Evolutionary conservation across 2,797 vertebrate species (phyloP).

Genomic region (Heteromormyrus szaboi): DNA sequence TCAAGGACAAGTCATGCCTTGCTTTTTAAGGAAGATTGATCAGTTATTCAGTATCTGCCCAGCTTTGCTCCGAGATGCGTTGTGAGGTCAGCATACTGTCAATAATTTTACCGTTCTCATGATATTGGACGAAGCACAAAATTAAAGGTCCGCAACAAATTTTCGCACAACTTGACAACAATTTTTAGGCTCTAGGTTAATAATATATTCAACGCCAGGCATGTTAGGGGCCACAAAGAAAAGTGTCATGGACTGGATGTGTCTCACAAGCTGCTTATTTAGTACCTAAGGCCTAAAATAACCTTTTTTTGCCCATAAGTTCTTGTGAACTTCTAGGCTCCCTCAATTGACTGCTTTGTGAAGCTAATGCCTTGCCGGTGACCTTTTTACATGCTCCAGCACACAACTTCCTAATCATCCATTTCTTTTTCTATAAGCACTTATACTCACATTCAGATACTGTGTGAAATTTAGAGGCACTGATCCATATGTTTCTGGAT

Average conservation of each 20-base stretch:
- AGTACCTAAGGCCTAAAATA: background rate
- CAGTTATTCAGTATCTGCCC: background rate
- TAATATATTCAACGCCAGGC: background rate
- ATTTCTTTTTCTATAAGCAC: background rate
- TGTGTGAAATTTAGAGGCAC: background rate
- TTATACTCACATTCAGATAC: background rate
- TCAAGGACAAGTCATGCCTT: background rate
- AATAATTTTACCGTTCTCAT: background rate
- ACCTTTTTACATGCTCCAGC: background rate
- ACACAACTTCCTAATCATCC: background rate
- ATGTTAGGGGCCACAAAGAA: background rate
- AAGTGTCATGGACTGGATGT: background rate
- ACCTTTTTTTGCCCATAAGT: background rate
- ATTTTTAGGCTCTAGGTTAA: background rate
- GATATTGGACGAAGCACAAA: background rate
- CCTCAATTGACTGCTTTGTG: background rate
- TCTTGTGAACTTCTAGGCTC: background rate
- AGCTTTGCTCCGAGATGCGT: background rate
- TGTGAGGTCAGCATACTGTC: background rate
- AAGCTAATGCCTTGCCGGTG: background rate
- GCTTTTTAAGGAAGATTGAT: background rate
- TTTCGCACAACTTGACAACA: background rate
- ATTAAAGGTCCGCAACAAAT: background rate
- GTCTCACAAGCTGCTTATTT: background rate
- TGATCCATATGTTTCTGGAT: background rate